A percentile compares a stretch with the other conserved stretches of the same genome.
These are phyloP conservation scores for Caenorhabditis imperialis DNA, from an alignment of 2,888 invertebrate genomes.

Conservation along the genomic window DNA sequence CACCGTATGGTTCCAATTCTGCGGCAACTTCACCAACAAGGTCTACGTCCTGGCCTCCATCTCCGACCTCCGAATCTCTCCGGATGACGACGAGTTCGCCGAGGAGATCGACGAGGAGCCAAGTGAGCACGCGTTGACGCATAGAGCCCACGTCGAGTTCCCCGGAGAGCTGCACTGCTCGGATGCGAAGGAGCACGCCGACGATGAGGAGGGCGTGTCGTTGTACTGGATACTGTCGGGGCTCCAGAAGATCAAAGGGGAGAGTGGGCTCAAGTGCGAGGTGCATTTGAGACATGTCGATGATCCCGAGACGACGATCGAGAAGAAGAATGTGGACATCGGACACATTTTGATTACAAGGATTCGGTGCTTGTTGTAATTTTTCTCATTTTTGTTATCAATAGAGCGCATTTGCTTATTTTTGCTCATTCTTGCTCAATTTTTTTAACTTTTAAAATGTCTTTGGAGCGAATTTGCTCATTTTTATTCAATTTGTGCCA, in stretches of 20 bases:
- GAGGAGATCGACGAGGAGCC: constrained; percentile 32
- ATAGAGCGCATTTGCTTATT: not conserved
- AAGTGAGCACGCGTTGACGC: constrained; percentile 64
- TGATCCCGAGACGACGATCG: constrained; percentile 43
- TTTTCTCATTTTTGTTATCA: not conserved
- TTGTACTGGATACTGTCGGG: constrained; percentile 71
- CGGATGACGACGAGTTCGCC: constrained; percentile 42
- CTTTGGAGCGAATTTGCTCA: too few relatives aligned
- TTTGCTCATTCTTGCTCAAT: not conserved
- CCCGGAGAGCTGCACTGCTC: constrained; percentile 64
- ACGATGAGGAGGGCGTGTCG: constrained; percentile 76
- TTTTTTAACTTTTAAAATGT: not conserved
- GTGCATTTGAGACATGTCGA: constrained; percentile 55
- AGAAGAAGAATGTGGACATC: constrained; percentile 53
- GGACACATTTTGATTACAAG: constrained; percentile 74
- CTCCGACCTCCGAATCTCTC: constrained; percentile 49
- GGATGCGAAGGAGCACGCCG: constrained; percentile 63
- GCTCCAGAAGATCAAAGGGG: constrained; percentile 67
- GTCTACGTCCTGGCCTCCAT: constrained; percentile 75
- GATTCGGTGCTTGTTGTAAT: constrained; percentile 47
- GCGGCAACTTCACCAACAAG: constrained; percentile 77
- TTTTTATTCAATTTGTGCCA: too few relatives aligned
- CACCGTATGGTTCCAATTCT: constrained; percentile 77
- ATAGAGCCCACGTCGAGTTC: constrained; percentile 73
- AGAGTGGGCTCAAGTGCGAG: constrained; percentile 62